phyloP scores from a whole-genome alignment of 2,797 vertebrate species.

The Girardinus metallicus region DNA sequence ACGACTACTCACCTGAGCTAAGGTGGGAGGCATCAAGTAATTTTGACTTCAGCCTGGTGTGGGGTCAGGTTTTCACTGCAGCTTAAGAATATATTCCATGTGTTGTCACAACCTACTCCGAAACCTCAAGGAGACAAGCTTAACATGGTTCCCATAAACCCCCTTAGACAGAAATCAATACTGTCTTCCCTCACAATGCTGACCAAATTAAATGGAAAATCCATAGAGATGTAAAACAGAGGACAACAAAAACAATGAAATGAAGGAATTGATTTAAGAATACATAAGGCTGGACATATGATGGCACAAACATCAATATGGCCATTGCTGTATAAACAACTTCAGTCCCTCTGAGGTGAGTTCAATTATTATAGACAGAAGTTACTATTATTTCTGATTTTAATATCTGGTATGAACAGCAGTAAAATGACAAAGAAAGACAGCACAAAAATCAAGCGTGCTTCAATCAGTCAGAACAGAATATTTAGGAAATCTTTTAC shows the following conservation, averaged over 20 bases:
- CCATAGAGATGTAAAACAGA: conserved; percentile 78
- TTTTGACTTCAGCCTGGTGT: conserved; percentile 47
- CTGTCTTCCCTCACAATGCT: conserved; percentile 74
- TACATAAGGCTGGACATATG: conserved; percentile 55
- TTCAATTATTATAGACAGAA: conserved; percentile 42
- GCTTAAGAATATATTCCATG: conserved; percentile 55
- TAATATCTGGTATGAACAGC: conserved; percentile 23
- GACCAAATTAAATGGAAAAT: conserved; percentile 83
- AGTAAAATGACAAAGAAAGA: conserved; percentile 2
- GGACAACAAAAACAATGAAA: conserved; percentile 74
- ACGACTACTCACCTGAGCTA: conserved; percentile 45
- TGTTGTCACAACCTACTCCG: conserved; percentile 68
- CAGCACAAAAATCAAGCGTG: neutral
- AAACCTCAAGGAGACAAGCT: conserved; percentile 70
- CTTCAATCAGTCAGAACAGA: neutral
- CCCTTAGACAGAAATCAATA: conserved; percentile 80
- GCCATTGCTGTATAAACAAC: conserved; percentile 49
- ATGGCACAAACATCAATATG: conserved; percentile 61
- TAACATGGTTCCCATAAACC: conserved; percentile 69
- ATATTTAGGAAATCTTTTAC: neutral
- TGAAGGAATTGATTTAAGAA: conserved; percentile 68
- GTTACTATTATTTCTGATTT: conserved; percentile 48
- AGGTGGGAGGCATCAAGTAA: conserved; percentile 50
- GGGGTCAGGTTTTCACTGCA: conserved; percentile 59
- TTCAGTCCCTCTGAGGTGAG: conserved; percentile 53